Evolutionary conservation across 2,888 invertebrate species (phyloP).

Genomic region (Ophraella communa): DNA sequence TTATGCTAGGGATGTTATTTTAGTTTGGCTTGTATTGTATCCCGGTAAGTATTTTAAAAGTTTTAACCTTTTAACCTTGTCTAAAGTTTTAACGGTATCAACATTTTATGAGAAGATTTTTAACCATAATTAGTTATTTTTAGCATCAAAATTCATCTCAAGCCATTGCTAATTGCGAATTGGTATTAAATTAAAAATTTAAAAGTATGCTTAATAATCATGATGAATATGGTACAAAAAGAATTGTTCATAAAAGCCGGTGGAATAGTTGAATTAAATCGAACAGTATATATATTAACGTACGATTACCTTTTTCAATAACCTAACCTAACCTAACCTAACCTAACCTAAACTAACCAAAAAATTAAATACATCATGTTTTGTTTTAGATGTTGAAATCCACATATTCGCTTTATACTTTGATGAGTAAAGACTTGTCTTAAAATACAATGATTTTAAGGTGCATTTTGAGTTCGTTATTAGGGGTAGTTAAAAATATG

Average conservation of each 20-base stretch:
- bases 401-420: neutral
- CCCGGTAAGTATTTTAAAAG: neutral
- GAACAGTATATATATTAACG: neutral
- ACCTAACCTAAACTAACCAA: no score
- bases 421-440: neutral
- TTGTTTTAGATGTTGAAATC: neutral
- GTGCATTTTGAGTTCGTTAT: no score
- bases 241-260: neutral
- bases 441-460: no score
- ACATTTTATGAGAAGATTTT: no score
- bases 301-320: neutral
- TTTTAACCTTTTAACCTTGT: neutral
- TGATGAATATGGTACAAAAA: neutral
- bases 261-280: neutral
- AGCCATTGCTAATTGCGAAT: neutral
- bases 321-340: no score
- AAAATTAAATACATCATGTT: neutral
- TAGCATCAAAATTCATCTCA: neutral
- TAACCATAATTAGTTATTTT: no score
- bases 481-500: no score
- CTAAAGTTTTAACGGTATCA: neutral
- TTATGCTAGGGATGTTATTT: neutral
- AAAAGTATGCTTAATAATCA: neutral
- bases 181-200: neutral
- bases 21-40: neutral